phyloP scores from a whole-genome alignment of 2,888 invertebrate species.

The Baronia brevicornis region DNA sequence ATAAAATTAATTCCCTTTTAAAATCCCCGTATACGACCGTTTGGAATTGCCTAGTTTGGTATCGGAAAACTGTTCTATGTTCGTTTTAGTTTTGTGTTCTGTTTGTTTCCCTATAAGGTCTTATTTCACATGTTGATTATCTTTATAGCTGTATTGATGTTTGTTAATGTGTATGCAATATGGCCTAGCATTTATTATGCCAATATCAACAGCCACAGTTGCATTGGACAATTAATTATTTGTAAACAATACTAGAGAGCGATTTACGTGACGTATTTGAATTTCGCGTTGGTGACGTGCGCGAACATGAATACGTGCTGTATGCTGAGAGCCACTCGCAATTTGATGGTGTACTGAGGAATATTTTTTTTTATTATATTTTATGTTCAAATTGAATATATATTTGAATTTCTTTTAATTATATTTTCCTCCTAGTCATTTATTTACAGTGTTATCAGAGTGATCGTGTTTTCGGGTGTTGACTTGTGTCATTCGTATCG shows the following conservation, averaged over 20 bases:
- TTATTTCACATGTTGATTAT: background rate
- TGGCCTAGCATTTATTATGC: slow-evolving; percentile 61
- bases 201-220: slow-evolving; percentile 65
- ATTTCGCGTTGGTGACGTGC: slow-evolving; percentile 41
- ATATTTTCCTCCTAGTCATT: too few relatives aligned
- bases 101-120: background rate
- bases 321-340: slow-evolving; percentile 15
- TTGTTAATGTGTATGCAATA: slow-evolving; percentile 50
- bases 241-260: slow-evolving; percentile 55
- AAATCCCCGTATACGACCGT: slow-evolving; percentile 52
- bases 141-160: slow-evolving; percentile 16
- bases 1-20: slow-evolving; percentile 68
- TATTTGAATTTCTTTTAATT: too few relatives aligned
- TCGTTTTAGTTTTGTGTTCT: slow-evolving; percentile 3
- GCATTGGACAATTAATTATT: slow-evolving; percentile 72
- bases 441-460: too few relatives aligned
- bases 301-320: slow-evolving; percentile 43
- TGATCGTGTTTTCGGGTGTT: too few relatives aligned
- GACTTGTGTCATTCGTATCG: too few relatives aligned
- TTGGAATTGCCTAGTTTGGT: slow-evolving; percentile 30
- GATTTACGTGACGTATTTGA: slow-evolving; percentile 33
- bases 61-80: slow-evolving; percentile 1
- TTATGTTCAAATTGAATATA: too few relatives aligned
- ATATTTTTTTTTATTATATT: slow-evolving; percentile 17
- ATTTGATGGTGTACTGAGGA: slow-evolving; percentile 36